Conservation (phyloP, 2,113 vertebrate genomes). For the Anhinga rufa region DNA sequence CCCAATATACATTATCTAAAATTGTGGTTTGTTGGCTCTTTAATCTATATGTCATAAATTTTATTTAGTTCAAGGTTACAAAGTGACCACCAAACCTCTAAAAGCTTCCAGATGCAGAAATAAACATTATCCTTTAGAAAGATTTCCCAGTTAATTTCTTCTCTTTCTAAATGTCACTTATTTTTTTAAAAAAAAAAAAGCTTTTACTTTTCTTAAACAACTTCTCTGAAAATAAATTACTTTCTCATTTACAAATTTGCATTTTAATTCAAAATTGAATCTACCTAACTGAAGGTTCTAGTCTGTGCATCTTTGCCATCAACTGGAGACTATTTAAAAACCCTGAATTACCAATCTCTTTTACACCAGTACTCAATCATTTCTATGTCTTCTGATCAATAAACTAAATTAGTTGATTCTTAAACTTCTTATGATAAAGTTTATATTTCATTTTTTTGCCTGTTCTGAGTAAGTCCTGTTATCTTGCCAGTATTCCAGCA, state of each 20-base stretch:
- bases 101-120: neutral
- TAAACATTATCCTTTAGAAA: neutral
- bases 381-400: neutral
- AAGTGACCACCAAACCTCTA: neutral
- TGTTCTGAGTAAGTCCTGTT: neutral
- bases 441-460: neutral
- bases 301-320: neutral
- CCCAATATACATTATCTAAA: neutral
- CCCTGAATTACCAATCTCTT: neutral
- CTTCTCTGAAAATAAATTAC: neutral
- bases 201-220: neutral
- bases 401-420: neutral
- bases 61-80: neutral
- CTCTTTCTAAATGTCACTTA: neutral
- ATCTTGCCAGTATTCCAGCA: neutral
- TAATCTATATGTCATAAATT: neutral
- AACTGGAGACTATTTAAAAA: neutral
- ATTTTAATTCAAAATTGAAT: neutral
- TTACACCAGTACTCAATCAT: neutral
- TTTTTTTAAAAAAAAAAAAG: neutral
- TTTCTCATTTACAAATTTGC: neutral
- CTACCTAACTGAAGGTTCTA: neutral
- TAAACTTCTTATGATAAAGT: neutral
- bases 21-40: neutral
- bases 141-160: neutral